Evolutionary conservation across 2,888 invertebrate species (phyloP), one percentile per base, ranked within the genome.

Genomic region (Temnothorax ravouxi): DNA sequence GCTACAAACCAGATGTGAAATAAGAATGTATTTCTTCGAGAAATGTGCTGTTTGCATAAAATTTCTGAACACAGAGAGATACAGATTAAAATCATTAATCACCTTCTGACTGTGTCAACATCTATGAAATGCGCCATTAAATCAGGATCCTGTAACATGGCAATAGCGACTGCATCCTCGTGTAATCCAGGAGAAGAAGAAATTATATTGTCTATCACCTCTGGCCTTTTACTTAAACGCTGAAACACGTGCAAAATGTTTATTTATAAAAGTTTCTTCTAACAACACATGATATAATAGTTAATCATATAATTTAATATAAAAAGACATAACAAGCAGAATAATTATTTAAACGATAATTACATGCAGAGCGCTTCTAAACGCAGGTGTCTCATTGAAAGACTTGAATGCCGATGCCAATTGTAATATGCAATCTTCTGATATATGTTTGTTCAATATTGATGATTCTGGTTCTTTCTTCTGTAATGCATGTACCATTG

Each of bases 121-220:
- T 97, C 97, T 0, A 96, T 96, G 82, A 98, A 95, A 18, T 97
- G 97, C 0, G 96, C 96, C 88, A 98, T 95, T n/a, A 98, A 94
- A 91, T 97, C 97, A 25, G 97, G 97, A 93, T 98, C 97, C 92
- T 97, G 97, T 18, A 98, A 95, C 89, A 98, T 96, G 0, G 97
- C 97, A 47, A 97, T 95, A 0, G 97, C 97, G 18, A 97, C 96
- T 56, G 97, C 97, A 93, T 98, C 97, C 52, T 97, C 96, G 1
- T 95, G 96, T 15, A 98, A 95, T 0, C 96, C 97, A 9, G 97
- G 97, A 0, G 97, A 96, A 41, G 96, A 96, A 62, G 96, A 96
- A 72, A 97, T 96, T 18, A 98, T 96, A 93, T 97, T 97, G 84
- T 97, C 96, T 92, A 97, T 93, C 15, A 95, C 95, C 81, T 96